Base-by-base conservation (phyloP, 1,140 invertebrate species). In the Ylistrum balloti region DNA sequence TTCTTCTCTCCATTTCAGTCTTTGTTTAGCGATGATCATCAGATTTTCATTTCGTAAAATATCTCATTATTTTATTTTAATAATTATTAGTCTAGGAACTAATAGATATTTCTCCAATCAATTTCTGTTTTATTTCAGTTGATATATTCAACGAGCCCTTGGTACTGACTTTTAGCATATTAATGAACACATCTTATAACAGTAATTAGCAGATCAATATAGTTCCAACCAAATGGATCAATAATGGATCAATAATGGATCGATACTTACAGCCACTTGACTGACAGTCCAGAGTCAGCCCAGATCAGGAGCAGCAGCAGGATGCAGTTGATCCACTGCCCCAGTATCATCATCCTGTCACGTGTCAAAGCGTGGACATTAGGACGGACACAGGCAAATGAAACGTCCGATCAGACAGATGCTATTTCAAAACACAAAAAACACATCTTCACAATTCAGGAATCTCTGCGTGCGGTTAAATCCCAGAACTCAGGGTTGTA, bases 181-280 rank as follows among this genome's bases (percentile, higher is more conserved):
- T n/a, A n/a, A n/a, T n/a, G n/a, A n/a, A n/a, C n/a, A n/a, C n/a
- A n/a, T n/a, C n/a, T n/a, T n/a, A n/a, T n/a, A n/a, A n/a, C n/a
- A 13, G 35, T 38, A 13, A 38, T 38, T 5, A 38, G 13, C 13
- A 38, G 45, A 56, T 56, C 45, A 22, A 56, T 56, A 56, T 56
- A 56, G 35, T n/a, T n/a, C n/a, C n/a, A n/a, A n/a, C n/a, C n/a
- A n/a, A n/a, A 13, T 13, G 3, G 45, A 48, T 48, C 45, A 20
- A 48, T 48, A 48, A 48, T 17, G 3, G 45, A 48, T 48, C 45
- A 22, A 48, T 48, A 48, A n/a, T n/a, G n/a, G 45, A 48, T 48
- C 45, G n/a, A 74, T 74, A 74, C 56, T 74, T 11, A 74, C 56
- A 74, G 56, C 56, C 56, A 74, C 56, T 74, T 74, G 56, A 74